phyloP scores from a whole-genome alignment of 2,888 invertebrate genomes.

The Oxytorus armatus region DNA sequence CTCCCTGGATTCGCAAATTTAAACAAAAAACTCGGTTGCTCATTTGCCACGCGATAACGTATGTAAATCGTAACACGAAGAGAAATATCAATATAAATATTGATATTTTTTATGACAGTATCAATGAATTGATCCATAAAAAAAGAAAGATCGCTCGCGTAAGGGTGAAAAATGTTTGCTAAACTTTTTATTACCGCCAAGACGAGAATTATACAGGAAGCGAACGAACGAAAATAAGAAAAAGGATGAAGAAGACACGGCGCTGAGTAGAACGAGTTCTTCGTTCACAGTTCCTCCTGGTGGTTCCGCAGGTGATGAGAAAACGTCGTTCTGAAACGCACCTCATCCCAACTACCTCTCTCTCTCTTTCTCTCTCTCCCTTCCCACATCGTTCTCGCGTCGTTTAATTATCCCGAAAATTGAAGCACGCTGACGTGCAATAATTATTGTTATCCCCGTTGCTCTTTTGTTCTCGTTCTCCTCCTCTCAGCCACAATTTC shows the following conservation, averaged over 20 bases:
- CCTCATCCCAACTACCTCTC: slow-evolving; percentile 4
- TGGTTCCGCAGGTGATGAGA: slow-evolving; percentile 69
- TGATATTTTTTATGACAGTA: not conserved
- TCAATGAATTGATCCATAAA: slow-evolving; percentile 1
- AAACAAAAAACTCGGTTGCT: not conserved
- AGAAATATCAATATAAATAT: not conserved
- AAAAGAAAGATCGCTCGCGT: not conserved
- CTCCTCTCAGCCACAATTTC: slow-evolving; percentile 63
- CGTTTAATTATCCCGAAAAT: slow-evolving; percentile 79
- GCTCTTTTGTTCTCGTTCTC: slow-evolving; percentile 63
- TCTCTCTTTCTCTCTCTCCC: slow-evolving; percentile 1
- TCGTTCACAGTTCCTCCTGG: slow-evolving; percentile 53
- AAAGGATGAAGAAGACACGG: slow-evolving; percentile 38
- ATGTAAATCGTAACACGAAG: not conserved
- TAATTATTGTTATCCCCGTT: slow-evolving; percentile 76
- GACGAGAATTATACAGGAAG: slow-evolving; percentile 47
- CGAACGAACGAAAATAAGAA: slow-evolving; percentile 39
- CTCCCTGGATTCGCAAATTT: not conserved
- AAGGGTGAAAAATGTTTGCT: slow-evolving; percentile 3
- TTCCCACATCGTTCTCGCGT: slow-evolving; percentile 63
- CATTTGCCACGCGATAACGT: not conserved
- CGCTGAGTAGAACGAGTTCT: slow-evolving; percentile 51
- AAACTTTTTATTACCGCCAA: slow-evolving; percentile 32
- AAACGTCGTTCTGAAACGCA: slow-evolving; percentile 42
- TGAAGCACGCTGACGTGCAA: slow-evolving; percentile 81